These are phyloP conservation scores for Pelochelys cantorii DNA, from an alignment of 2,797 vertebrate species.

Conservation along the genomic window DNA sequence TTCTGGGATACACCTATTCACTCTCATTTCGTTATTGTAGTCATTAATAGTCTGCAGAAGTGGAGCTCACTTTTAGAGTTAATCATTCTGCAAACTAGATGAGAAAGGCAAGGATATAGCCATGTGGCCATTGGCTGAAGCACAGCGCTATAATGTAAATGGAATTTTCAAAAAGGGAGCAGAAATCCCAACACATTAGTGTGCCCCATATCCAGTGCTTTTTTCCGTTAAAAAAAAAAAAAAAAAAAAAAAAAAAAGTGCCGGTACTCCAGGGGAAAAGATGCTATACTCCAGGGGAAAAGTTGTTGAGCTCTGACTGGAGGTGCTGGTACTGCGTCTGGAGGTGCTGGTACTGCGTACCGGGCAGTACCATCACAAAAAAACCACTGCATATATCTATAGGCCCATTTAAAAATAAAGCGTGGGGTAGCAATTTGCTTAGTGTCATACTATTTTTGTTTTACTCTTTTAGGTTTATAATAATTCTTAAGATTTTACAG, in stretches of 20 bases:
- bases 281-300: no score
- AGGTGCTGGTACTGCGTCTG: no score
- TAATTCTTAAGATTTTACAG: background rate
- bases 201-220: background rate
- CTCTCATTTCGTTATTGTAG: conserved; percentile 71
- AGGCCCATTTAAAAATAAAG: background rate
- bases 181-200: conserved; percentile 18
- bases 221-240: no score
- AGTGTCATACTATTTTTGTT: background rate
- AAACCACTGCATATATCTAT: background rate
- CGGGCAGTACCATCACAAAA: no score
- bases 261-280: no score
- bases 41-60: conserved; percentile 41
- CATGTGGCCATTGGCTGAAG: accelerated
- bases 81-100: conserved; percentile 39
- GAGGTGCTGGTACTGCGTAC: no score
- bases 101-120: background rate
- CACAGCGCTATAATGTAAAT: background rate
- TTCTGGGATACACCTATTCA: conserved; percentile 65
- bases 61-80: conserved; percentile 60
- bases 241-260: no score
- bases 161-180: conserved; percentile 48
- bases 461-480: background rate
- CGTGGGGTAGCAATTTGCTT: background rate
- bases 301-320: no score